phyloP scores from a whole-genome alignment of 2,113 vertebrate species.

The Aldabrachelys gigantea region DNA sequence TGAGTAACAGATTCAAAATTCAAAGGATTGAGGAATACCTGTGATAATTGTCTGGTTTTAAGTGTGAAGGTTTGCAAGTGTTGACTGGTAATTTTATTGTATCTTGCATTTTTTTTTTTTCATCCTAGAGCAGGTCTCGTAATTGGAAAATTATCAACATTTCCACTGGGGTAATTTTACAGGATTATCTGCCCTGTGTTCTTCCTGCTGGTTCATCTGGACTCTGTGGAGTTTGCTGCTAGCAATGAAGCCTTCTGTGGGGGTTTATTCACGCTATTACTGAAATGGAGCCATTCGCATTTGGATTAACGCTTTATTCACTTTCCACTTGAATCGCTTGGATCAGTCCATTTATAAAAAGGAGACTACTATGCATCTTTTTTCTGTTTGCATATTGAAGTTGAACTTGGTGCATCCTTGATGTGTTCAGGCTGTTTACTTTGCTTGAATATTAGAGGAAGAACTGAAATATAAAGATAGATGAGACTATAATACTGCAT shows the following conservation, averaged over 20 bases:
- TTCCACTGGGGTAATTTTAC: slow-evolving; percentile 77
- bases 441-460: slow-evolving; percentile 64
- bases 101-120: slow-evolving; percentile 52
- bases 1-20: slow-evolving; percentile 39
- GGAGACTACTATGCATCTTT: slow-evolving; percentile 32
- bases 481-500: slow-evolving; percentile 43
- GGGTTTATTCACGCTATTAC: slow-evolving; percentile 71
- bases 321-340: slow-evolving; percentile 47
- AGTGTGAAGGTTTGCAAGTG: slow-evolving; percentile 58
- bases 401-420: slow-evolving; percentile 34
- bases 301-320: slow-evolving; percentile 70
- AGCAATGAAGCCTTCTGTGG: slow-evolving; percentile 70
- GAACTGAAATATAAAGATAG: slow-evolving; percentile 62
- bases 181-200: slow-evolving; percentile 75
- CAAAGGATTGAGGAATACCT: slow-evolving; percentile 66
- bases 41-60: slow-evolving; percentile 55
- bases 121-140: slow-evolving; percentile 69
- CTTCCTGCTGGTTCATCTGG: slow-evolving; percentile 74
- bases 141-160: slow-evolving; percentile 76
- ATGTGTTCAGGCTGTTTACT: slow-evolving; percentile 37
- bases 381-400: slow-evolving; percentile 45
- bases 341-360: slow-evolving; percentile 52
- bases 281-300: slow-evolving; percentile 64
- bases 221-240: slow-evolving; percentile 73
- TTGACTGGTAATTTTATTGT: slow-evolving; percentile 72